Conservation (phyloP, 2,113 vertebrate species). For the Suricata suricatta region DNA sequence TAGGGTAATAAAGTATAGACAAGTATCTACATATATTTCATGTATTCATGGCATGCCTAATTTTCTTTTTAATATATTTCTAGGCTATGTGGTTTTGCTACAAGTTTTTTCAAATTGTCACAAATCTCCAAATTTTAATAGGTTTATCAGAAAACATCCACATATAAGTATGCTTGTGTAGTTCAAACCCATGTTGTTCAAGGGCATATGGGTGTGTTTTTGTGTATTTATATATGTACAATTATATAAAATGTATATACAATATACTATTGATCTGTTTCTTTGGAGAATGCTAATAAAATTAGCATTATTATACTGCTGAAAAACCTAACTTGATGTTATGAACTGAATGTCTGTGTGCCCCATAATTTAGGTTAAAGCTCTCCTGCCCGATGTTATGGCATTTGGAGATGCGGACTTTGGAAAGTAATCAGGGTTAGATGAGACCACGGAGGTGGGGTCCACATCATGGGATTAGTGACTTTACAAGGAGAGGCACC, state of each 20-base stretch:
- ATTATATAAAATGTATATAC: not conserved
- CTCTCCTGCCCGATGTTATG: not conserved
- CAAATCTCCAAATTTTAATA: not conserved
- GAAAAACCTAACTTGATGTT: not conserved
- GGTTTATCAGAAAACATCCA: not conserved
- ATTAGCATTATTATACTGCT: not conserved
- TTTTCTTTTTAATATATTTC: not conserved
- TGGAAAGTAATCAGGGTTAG: not conserved
- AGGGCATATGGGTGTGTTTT: not conserved
- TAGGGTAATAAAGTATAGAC: not conserved
- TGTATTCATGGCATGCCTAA: not conserved
- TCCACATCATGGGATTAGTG: not conserved
- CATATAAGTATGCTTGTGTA: not conserved
- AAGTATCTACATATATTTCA: not conserved
- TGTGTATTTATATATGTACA: not conserved
- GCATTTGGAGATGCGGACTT: not conserved
- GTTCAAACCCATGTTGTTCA: not conserved
- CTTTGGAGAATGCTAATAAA: not conserved
- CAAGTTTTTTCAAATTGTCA: not conserved
- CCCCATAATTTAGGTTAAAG: not conserved
- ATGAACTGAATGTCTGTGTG: not conserved
- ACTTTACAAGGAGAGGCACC: not conserved
- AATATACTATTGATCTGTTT: not conserved
- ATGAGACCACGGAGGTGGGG: not conserved
- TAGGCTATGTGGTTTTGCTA: not conserved